Evolutionary conservation across 2,888 invertebrate genomes (phyloP).

Genomic region (Stenolophus ochropezus): DNA sequence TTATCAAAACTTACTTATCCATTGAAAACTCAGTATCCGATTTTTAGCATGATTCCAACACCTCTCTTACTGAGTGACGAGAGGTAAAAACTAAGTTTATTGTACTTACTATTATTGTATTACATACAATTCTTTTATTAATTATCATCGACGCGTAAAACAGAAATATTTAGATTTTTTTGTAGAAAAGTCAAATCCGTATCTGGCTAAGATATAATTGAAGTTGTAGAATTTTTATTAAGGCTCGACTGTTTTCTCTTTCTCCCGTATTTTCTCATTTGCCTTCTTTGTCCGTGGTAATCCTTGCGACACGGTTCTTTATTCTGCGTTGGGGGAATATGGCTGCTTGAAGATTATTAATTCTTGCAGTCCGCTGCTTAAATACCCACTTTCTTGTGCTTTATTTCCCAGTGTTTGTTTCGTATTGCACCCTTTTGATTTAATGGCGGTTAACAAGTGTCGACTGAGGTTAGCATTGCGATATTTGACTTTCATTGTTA

Average conservation of each 20-base stretch:
- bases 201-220: no score
- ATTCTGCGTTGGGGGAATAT: slow-evolving; percentile 13
- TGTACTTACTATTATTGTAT: no score
- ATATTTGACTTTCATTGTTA: slow-evolving; percentile 28
- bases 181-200: no score
- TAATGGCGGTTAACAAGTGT: slow-evolving; percentile 18
- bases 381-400: slow-evolving; percentile 44
- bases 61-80: no score
- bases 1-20: no score
- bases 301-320: slow-evolving; percentile 5
- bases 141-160: no score
- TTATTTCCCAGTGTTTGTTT: slow-evolving; percentile 9
- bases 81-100: no score
- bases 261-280: neutral
- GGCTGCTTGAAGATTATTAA: slow-evolving; percentile 44
- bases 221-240: no score
- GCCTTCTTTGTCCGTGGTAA: neutral
- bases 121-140: no score
- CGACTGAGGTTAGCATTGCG: neutral
- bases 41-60: no score
- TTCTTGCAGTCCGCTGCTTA: slow-evolving; percentile 43
- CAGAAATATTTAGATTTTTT: no score
- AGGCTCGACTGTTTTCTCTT: neutral
- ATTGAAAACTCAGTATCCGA: no score
- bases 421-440: slow-evolving; percentile 37